phyloP scores from a whole-genome alignment of 1,140 invertebrate genomes.

The Phymorhynchus buccinoides region DNA sequence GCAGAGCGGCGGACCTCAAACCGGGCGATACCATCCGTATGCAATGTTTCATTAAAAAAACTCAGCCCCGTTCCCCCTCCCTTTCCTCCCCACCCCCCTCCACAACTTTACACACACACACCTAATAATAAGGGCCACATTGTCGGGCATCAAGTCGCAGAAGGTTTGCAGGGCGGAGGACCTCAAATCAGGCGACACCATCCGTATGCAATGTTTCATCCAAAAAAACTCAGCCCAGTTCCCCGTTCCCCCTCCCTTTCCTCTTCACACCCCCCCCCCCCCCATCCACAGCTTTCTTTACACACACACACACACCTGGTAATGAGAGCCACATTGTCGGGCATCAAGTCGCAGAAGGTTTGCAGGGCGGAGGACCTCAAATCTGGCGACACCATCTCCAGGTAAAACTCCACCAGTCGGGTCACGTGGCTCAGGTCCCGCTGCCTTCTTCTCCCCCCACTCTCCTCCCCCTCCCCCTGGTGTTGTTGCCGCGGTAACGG shows the following conservation, averaged over 20 bases:
- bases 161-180: slow-evolving; percentile 50
- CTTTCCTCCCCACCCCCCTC: too few relatives aligned
- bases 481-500: slow-evolving; percentile 37
- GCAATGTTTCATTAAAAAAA: too few relatives aligned
- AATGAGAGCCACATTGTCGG: slow-evolving; percentile 54
- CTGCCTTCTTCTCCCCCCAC: too few relatives aligned
- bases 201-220: not conserved
- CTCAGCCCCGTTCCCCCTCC: too few relatives aligned
- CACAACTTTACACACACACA: slow-evolving; percentile 7
- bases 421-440: slow-evolving; percentile 57
- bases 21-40: slow-evolving; percentile 43
- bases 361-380: slow-evolving; percentile 41
- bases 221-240: too few relatives aligned
- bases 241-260: too few relatives aligned
- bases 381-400: slow-evolving; percentile 44
- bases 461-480: too few relatives aligned
- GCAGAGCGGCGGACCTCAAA: slow-evolving; percentile 39
- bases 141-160: slow-evolving; percentile 56
- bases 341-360: slow-evolving; percentile 56
- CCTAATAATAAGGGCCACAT: slow-evolving; percentile 57
- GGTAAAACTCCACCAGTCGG: slow-evolving; percentile 53
- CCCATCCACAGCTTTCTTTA: too few relatives aligned
- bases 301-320: slow-evolving; percentile 46
- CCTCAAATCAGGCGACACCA: slow-evolving; percentile 35
- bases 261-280: too few relatives aligned